A percentile compares a stretch with the other conserved stretches of the same genome.
These are phyloP conservation scores for Eulemur mongoz DNA, from an alignment of 2,797 vertebrate species.

Conservation along the genomic window DNA sequence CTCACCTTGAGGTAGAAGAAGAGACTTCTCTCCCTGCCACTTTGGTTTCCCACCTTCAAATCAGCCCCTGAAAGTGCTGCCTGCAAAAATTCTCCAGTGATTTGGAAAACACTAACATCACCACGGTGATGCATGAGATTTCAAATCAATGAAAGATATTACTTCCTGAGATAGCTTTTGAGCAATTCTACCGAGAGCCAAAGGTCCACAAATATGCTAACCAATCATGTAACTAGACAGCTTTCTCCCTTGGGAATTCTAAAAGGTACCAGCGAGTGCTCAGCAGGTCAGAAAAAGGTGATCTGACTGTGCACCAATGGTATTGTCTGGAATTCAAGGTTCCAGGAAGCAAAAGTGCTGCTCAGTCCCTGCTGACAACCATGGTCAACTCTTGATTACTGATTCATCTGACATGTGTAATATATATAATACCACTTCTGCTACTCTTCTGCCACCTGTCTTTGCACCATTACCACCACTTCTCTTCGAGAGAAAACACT, in stretches of 20 bases:
- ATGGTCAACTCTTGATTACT: background rate
- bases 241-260: conserved; percentile 31
- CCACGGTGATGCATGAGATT: background rate
- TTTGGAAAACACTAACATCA: conserved; percentile 18
- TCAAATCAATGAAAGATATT: conserved; percentile 20
- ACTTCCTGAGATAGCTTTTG: background rate
- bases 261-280: background rate
- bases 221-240: conserved; percentile 26
- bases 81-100: background rate
- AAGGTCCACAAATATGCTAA: conserved; percentile 29
- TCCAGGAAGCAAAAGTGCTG: background rate
- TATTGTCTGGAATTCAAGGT: background rate
- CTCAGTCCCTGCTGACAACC: background rate
- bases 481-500: background rate
- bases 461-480: background rate
- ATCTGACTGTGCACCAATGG: background rate
- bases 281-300: conserved; percentile 1
- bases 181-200: background rate
- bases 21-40: background rate
- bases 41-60: background rate
- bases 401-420: background rate
- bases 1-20: background rate
- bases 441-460: background rate
- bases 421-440: background rate
- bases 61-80: background rate